Evolutionary conservation across 2,797 vertebrate species (phyloP).

Genomic region (Alca torda): DNA sequence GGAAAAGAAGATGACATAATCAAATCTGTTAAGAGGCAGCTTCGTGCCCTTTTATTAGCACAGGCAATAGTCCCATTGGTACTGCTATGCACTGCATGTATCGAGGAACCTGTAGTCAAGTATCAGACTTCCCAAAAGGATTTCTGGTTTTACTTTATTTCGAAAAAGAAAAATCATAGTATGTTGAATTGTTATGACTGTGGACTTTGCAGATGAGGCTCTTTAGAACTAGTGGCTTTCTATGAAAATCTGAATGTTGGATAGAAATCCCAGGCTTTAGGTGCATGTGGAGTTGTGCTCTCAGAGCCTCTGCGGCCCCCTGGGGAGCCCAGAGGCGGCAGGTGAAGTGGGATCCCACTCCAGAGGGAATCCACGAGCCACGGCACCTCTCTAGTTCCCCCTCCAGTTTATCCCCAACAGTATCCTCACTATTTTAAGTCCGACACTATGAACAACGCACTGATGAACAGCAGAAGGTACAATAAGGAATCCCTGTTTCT

Average conservation of each 20-base stretch:
- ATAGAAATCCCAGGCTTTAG: not conserved
- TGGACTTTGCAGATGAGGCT: not conserved
- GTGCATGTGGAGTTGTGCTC: not conserved
- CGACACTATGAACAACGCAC: not conserved
- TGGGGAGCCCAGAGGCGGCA: not conserved
- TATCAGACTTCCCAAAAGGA: not conserved
- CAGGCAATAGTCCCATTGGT: not conserved
- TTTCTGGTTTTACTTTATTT: not conserved
- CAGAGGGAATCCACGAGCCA: not conserved
- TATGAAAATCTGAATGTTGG: not conserved
- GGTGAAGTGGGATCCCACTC: not conserved
- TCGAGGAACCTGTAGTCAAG: not conserved
- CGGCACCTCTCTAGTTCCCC: not conserved
- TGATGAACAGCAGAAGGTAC: not conserved
- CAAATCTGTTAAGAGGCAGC: conserved; percentile 29
- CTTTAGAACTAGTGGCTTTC: not conserved
- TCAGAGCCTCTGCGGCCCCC: accelerated
- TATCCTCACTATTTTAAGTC: not conserved
- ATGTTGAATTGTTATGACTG: not conserved
- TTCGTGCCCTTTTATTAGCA: not conserved
- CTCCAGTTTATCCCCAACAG: not conserved
- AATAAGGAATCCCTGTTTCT: not conserved
- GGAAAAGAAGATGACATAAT: conserved; percentile 19
- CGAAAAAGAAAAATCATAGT: not conserved
- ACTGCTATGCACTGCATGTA: not conserved